These are phyloP conservation scores for Anguilla rostrata DNA, from an alignment of 2,113 vertebrate genomes.

Conservation along the genomic window DNA sequence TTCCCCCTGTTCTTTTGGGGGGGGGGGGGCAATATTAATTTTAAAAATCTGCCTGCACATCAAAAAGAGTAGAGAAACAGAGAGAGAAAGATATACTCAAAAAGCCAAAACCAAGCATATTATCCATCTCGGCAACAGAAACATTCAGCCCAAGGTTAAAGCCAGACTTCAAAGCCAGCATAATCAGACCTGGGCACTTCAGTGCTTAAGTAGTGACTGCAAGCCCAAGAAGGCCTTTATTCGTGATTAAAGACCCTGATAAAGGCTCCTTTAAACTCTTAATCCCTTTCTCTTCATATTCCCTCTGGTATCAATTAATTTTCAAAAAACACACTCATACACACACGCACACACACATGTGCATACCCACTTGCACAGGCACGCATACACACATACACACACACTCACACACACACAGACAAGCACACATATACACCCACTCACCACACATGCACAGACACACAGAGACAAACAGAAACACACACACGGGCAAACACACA, in stretches of 20 bases:
- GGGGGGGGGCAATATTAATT: neutral
- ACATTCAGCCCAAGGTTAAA: neutral
- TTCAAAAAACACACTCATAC: neutral
- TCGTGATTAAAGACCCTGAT: slow-evolving; percentile 19
- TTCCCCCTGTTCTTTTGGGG: neutral
- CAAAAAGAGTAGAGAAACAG: slow-evolving; percentile 1
- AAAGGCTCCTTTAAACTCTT: slow-evolving; percentile 13
- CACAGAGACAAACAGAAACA: too few species aligned
- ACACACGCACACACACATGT: neutral
- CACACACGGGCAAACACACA: neutral
- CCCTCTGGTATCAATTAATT: slow-evolving; percentile 35
- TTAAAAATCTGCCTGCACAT: too few species aligned
- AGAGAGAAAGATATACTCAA: slow-evolving; percentile 20
- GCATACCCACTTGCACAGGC: neutral
- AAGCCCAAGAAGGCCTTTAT: neutral
- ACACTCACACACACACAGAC: too few species aligned
- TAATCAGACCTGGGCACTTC: neutral
- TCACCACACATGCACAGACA: too few species aligned
- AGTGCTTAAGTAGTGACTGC: neutral
- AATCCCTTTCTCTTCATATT: slow-evolving; percentile 27
- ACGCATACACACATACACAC: neutral
- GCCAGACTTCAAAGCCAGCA: slow-evolving; percentile 6
- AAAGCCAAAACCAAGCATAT: neutral
- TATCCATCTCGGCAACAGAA: neutral
- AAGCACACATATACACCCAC: too few species aligned